These are phyloP conservation scores for Parelbella ahira DNA, from an alignment of 2,888 invertebrate species.

Conservation along the genomic window DNA sequence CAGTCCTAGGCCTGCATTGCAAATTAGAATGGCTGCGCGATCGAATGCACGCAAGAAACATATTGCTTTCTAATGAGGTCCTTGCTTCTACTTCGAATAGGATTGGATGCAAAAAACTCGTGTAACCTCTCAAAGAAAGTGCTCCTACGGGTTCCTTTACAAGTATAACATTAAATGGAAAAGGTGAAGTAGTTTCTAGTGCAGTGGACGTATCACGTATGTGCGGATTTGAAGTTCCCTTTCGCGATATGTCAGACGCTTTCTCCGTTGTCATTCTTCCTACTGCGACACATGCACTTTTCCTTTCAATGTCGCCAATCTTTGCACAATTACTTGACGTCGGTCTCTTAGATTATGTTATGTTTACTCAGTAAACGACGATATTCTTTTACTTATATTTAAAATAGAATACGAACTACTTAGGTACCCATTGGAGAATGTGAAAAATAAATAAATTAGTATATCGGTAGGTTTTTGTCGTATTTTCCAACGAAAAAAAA, in stretches of 20 bases:
- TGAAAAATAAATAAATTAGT: too few relatives aligned
- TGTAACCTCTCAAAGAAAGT: conserved; percentile 58
- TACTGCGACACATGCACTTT: conserved; percentile 71
- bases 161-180: conserved; percentile 54
- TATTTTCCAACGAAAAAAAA: too few relatives aligned
- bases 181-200: conserved; percentile 50
- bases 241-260: conserved; percentile 70
- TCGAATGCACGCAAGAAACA: conserved; percentile 39
- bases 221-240: conserved; percentile 70
- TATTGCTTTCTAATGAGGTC: conserved; percentile 26
- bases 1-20: conserved; percentile 40
- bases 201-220: conserved; percentile 45
- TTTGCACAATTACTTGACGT: conserved; percentile 29
- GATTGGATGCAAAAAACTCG: conserved; percentile 52
- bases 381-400: too few relatives aligned
- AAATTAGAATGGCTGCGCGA: conserved; percentile 39
- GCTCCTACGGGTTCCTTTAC: conserved; percentile 55
- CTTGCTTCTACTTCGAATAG: conserved; percentile 15
- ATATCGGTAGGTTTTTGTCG: too few relatives aligned
- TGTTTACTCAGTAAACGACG: too few relatives aligned
- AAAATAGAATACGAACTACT: too few relatives aligned
- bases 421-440: too few relatives aligned
- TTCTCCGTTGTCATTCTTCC: conserved; percentile 67
- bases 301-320: conserved; percentile 68
- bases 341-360: too few relatives aligned